A percentile compares a stretch with the other conserved stretches of the same genome.
These are phyloP conservation scores for Drosophila willistoni DNA, from an alignment of 1,140 invertebrate species.

Conservation along the genomic window DNA sequence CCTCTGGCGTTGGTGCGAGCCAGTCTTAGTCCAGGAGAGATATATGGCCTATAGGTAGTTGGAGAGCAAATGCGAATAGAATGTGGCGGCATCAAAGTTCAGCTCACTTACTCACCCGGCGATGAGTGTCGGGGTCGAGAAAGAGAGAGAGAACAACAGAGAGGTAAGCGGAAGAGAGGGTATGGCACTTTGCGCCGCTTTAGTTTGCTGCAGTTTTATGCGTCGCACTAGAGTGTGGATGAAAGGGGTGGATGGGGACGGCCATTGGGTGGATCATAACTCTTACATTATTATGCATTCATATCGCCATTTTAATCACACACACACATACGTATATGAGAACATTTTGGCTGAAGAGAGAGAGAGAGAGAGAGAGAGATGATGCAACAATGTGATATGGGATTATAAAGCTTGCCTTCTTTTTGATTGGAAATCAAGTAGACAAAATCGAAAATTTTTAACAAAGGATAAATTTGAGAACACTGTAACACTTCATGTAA, in stretches of 20 bases:
- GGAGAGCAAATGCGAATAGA: constrained; percentile 78
- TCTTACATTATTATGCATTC: constrained; percentile 79
- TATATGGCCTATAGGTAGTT: constrained; percentile 76
- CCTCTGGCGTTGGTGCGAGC: constrained; percentile 56
- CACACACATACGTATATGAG: constrained; percentile 29
- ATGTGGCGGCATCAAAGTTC: constrained; percentile 81
- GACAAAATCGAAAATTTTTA: constrained; percentile 31
- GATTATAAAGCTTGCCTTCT: constrained; percentile 48
- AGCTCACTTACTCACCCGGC: constrained; percentile 77
- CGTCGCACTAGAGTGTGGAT: constrained; percentile 12
- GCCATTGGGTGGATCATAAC: constrained; percentile 57
- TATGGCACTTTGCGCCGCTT: constrained; percentile 51
- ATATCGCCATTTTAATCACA: constrained; percentile 80
- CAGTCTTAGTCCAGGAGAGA: constrained; percentile 59
- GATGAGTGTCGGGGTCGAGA: constrained; percentile 46
- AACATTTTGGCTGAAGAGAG: neutral
- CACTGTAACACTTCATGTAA: neutral
- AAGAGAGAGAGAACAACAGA: neutral
- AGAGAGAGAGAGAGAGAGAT: neutral
- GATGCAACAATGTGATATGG: constrained; percentile 32
- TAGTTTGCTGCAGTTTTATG: constrained; percentile 71
- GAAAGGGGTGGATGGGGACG: neutral
- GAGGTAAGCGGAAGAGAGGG: neutral
- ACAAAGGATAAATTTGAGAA: neutral
- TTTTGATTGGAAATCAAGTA: constrained; percentile 39